Conservation (phyloP, 2,888 invertebrate species). For the Patella depressa region DNA sequence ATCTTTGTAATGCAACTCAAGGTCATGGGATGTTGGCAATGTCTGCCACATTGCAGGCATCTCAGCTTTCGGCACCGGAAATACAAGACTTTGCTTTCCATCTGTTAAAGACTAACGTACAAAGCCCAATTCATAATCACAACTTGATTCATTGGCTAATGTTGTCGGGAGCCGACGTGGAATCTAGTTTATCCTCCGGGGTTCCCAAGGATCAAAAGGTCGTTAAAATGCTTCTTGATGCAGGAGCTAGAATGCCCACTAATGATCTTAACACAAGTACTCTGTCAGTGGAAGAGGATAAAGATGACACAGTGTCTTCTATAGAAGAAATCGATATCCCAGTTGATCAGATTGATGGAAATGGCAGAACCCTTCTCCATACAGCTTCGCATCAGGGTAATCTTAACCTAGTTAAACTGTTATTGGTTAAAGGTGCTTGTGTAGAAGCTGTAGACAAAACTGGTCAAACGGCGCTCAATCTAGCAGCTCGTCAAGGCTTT, state of each 20-base stretch:
- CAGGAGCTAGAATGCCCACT: constrained; percentile 91
- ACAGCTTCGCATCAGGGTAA: constrained; percentile 89
- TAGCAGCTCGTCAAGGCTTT: constrained; percentile 74
- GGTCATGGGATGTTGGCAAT: constrained; percentile 82
- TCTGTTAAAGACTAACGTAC: constrained; percentile 68
- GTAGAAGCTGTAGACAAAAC: constrained; percentile 80
- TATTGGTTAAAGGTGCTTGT: constrained; percentile 80
- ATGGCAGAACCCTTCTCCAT: constrained; percentile 81
- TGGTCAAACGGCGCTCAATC: constrained; percentile 89
- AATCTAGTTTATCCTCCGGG: constrained; percentile 60
- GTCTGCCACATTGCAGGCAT: constrained; percentile 77
- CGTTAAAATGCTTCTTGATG: constrained; percentile 84
- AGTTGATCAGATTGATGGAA: constrained; percentile 74
- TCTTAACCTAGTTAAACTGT: constrained; percentile 87
- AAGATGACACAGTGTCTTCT: constrained; percentile 44
- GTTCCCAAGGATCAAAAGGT: constrained; percentile 67
- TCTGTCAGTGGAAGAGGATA: constrained; percentile 38
- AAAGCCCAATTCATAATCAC: constrained; percentile 70
- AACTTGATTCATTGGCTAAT: constrained; percentile 85
- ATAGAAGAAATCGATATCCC: constrained; percentile 42
- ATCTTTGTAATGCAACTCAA: constrained; percentile 82
- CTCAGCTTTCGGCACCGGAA: constrained; percentile 68
- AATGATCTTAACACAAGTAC: constrained; percentile 81
- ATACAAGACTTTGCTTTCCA: constrained; percentile 74
- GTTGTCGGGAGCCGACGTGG: constrained; percentile 63